phyloP scores from a whole-genome alignment of 2,888 invertebrate genomes.

The Ochropacha duplaris region DNA sequence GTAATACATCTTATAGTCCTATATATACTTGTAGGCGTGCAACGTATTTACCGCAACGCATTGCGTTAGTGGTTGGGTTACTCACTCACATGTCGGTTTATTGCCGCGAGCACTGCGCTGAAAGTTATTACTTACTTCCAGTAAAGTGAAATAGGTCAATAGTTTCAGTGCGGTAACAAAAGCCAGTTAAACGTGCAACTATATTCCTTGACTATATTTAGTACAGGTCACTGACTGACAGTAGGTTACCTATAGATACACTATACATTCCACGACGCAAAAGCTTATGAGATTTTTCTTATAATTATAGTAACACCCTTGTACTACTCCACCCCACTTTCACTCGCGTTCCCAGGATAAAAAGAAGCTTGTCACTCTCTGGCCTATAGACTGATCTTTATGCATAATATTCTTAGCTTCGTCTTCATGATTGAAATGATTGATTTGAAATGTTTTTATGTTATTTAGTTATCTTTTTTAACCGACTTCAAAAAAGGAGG shows the following conservation, averaged over 20 bases:
- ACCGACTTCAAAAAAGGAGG: too few relatives aligned
- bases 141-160: constrained; percentile 82
- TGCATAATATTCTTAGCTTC: too few relatives aligned
- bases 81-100: constrained; percentile 68
- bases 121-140: constrained; percentile 82
- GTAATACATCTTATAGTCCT: background rate
- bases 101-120: constrained; percentile 71
- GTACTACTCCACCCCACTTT: too few relatives aligned
- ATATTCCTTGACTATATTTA: constrained; percentile 69
- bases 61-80: constrained; percentile 50
- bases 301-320: too few relatives aligned
- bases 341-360: too few relatives aligned
- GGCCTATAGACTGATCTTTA: too few relatives aligned
- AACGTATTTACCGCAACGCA: constrained; percentile 28
- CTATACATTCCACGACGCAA: too few relatives aligned
- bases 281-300: too few relatives aligned
- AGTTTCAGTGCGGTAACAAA: constrained; percentile 81
- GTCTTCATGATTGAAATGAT: too few relatives aligned
- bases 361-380: too few relatives aligned
- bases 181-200: constrained; percentile 71
- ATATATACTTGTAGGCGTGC: constrained; percentile 15
- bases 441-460: too few relatives aligned
- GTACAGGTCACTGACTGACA: constrained; percentile 51
- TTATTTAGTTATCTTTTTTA: too few relatives aligned
- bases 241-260: background rate